Conservation (phyloP, 2,797 vertebrate genomes). For the Calcarius lapponicus region DNA sequence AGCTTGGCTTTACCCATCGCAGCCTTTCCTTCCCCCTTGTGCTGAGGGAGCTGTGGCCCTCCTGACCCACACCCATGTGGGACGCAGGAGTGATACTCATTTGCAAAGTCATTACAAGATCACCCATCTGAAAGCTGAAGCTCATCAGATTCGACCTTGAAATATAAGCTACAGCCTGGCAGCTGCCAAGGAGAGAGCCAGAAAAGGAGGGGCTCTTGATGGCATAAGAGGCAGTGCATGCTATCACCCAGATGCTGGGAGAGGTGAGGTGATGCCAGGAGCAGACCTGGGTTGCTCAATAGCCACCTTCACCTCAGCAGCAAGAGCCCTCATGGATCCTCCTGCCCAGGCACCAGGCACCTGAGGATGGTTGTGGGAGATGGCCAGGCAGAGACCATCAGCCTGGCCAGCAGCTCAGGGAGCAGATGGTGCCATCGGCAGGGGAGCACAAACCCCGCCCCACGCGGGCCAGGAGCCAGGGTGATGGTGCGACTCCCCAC, state of each 20-base stretch:
- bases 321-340: not conserved
- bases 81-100: rapidly evolving
- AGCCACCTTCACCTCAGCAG: not conserved
- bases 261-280: rapidly evolving
- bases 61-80: rapidly evolving
- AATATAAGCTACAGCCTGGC: not conserved
- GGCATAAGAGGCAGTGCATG: rapidly evolving
- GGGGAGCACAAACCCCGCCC: not conserved
- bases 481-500: rapidly evolving
- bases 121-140: not conserved
- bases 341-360: rapidly evolving
- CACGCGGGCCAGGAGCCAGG: rapidly evolving
- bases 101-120: not conserved
- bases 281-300: not conserved
- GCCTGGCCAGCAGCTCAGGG: not conserved
- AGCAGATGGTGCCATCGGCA: constrained; percentile 21
- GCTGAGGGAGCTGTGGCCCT: not conserved
- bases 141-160: not conserved
- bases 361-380: not conserved
- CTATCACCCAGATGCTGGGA: not conserved
- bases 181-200: not conserved
- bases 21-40: not conserved
- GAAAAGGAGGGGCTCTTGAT: not conserved
- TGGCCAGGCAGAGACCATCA: not conserved
- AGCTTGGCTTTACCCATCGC: not conserved